Evolutionary conservation across 2,113 vertebrate genomes (phyloP), one percentile per base, ranked within the genome.

Genomic region (Tetraodon nigroviridis): DNA sequence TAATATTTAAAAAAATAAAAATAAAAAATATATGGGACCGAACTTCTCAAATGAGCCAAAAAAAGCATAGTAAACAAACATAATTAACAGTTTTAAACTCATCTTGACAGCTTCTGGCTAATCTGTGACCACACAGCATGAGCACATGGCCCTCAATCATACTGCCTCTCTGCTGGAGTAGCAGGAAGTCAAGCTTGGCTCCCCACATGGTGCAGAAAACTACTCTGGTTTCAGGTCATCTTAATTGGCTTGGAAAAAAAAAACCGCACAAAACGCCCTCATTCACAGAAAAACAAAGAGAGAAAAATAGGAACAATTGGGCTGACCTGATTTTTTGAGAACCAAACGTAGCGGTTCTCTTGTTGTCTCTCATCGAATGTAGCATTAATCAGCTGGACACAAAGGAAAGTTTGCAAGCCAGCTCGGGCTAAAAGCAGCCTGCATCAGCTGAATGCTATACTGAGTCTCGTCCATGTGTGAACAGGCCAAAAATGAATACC

Each of bases 181-280:
- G n/a, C 18, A 20, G 46, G 17, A 8, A 18, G 46, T 19, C 5
- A 8, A n/a, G 24, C 24, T 6, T 6, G 5, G 5, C 24, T 27
- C n/a, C n/a, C n/a, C n/a, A 7, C 44, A n/a, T n/a, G 14, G 13
- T 66, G 51, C 41, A 49, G 64, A 29, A 57, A 21, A 21, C 27
- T 56, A 48, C 53, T 55, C 47, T 63, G 44, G 46, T 55, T 67
- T 57, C 17, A 72, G 65, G 58, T 61, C 64, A 58, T 51, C 40
- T 50, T 41, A 41, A 61, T 2, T 71, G 58, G 27, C 45, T 58
- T 27, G 17, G 51, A 46, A 46, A n/a, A 46, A 46, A 5, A 16
- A 44, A 17, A 16, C 5, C 1, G 1, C 17, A 46, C 14, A 46
- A 46, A 67, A 41, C 37, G 37, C 56, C 55, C 22, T 50, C 42